phyloP scores from a whole-genome alignment of 2,888 invertebrate genomes.

The Drymonia ruficornis region DNA sequence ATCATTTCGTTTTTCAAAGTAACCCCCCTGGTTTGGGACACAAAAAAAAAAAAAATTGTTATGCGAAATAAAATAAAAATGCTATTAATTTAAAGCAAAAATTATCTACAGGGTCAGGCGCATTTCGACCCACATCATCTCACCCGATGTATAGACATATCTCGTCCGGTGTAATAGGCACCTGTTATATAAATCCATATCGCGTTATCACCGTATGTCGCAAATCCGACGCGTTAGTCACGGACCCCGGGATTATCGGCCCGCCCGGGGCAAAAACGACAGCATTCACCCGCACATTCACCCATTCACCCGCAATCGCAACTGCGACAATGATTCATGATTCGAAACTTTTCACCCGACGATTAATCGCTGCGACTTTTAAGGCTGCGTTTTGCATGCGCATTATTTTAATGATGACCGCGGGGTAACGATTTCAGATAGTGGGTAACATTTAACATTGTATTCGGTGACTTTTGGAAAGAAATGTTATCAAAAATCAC shows the following conservation, averaged over 20 bases:
- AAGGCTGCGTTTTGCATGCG: constrained; percentile 40
- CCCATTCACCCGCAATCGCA: too few relatives aligned
- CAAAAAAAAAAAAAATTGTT: too few relatives aligned
- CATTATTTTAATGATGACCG: constrained; percentile 44
- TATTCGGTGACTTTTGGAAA: neutral
- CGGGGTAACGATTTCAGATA: constrained; percentile 23
- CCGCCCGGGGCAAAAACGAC: constrained; percentile 69
- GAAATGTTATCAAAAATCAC: neutral
- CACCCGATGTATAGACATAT: constrained; percentile 8
- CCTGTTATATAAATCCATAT: neutral
- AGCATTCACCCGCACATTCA: constrained; percentile 66
- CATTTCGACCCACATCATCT: too few relatives aligned
- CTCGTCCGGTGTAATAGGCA: neutral
- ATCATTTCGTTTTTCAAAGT: too few relatives aligned
- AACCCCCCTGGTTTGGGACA: too few relatives aligned
- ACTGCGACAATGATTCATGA: constrained; percentile 79
- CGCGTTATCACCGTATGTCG: constrained; percentile 54
- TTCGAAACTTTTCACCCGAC: constrained; percentile 72
- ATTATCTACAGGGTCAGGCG: too few relatives aligned
- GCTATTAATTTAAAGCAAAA: too few relatives aligned
- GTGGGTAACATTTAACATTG: neutral
- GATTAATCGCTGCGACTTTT: constrained; percentile 71
- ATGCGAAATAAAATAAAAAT: too few relatives aligned
- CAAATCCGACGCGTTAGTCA: constrained; percentile 71
- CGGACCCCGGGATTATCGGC: constrained; percentile 57